phyloP scores from a whole-genome alignment of 2,113 vertebrate species.

The Gobiocypris rarus region DNA sequence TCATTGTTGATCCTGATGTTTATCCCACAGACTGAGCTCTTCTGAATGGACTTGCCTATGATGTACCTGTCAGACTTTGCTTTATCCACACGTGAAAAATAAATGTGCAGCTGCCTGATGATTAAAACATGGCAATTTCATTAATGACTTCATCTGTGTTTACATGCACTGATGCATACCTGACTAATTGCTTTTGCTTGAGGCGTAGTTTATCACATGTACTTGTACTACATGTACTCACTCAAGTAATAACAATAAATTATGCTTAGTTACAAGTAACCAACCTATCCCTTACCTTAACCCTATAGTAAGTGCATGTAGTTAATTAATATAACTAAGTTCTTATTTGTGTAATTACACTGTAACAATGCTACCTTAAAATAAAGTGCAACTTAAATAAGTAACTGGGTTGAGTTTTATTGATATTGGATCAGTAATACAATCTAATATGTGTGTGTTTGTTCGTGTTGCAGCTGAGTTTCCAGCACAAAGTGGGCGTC shows the following conservation, averaged over 20 bases:
- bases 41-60: neutral
- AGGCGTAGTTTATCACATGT: neutral
- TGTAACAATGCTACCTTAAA: too few species aligned
- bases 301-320: too few species aligned
- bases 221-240: too few species aligned
- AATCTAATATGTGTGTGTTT: conserved; percentile 35
- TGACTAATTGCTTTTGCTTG: neutral
- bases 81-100: neutral
- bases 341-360: too few species aligned
- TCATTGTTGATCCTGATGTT: neutral
- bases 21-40: neutral
- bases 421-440: neutral
- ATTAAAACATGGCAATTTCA: neutral
- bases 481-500: conserved; percentile 97
- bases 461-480: conserved; percentile 88
- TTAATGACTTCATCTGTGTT: neutral
- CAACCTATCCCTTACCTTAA: too few species aligned
- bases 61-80: too few species aligned
- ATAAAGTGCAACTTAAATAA: neutral
- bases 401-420: neutral
- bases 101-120: neutral
- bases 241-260: too few species aligned
- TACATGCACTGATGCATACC: neutral
- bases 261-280: too few species aligned
- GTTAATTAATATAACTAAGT: too few species aligned